Base-by-base conservation (phyloP, 1,140 invertebrate species). In the Macrobrachium rosenbergii region DNA sequence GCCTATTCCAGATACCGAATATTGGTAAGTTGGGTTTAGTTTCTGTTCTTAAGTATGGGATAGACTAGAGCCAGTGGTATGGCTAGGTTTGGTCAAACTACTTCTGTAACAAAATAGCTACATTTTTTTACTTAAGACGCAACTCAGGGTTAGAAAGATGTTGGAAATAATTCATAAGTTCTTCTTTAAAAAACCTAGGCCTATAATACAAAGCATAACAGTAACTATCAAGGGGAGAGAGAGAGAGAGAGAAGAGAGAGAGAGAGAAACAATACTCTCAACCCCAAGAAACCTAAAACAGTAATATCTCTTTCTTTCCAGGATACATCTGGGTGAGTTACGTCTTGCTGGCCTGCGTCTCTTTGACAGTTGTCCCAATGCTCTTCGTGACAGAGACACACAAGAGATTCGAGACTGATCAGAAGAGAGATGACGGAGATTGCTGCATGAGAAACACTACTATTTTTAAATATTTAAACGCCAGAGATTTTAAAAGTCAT, bases 271-370 rank as follows among this genome's bases (percentile, higher is more conserved):
- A n/a, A n/a, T n/a, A n/a, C n/a, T n/a, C n/a, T n/a, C n/a, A n/a
- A n/a, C n/a, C n/a, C n/a, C n/a, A n/a, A n/a, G n/a, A n/a, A n/a
- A n/a, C n/a, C n/a, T n/a, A n/a, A n/a, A n/a, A 52, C 52, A 10
- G 7, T 52, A 37, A 37, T 52, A 8, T 12, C 0, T 52, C 52
- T 52, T 52, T 12, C 52, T 52, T 52, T 52, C 3, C 89, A 89
- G 89, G 75, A 45, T 87, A 89, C 73, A 12, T 84, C 28, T 89
- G 89, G 89, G 89, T 88, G 23, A 88, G 83, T 37, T 87, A 90
- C 73, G 90, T 90, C 3, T 89, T 91, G 59, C 93, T 92, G 81
- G 91, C 88, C 7, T 93, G 92, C 85, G 91, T 90, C 11, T 90
- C 89, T 5, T 90, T 91, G 11, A 83, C 90, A 75, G 90, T 90